phyloP scores from a whole-genome alignment of 2,113 vertebrate genomes.

The Lathamus discolor region DNA sequence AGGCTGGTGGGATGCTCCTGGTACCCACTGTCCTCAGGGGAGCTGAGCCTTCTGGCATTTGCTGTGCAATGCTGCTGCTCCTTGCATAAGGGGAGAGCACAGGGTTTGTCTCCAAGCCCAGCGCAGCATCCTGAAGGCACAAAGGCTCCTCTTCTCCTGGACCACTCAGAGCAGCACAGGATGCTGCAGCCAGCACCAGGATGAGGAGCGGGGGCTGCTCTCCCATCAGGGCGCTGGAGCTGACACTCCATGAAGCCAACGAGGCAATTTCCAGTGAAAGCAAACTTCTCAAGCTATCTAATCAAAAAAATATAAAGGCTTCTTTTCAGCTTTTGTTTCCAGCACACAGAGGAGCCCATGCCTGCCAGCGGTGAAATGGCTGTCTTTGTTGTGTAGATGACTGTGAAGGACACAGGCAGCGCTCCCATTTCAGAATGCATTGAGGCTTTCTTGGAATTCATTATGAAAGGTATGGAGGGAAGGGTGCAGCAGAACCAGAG shows the following conservation, averaged over 20 bases:
- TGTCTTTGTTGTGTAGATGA: conserved; percentile 34
- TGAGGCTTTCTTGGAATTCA: conserved; percentile 54
- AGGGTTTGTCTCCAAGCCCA: background rate
- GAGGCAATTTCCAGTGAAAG: conserved; percentile 39
- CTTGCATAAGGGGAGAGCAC: fast-evolving
- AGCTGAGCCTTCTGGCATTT: fast-evolving
- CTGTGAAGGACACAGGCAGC: conserved; percentile 4
- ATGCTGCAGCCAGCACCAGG: background rate
- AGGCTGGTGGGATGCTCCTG: background rate
- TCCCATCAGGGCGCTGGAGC: background rate
- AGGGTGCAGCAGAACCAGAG: background rate
- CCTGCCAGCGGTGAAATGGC: conserved; percentile 34
- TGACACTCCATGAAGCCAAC: background rate
- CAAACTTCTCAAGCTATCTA: conserved; percentile 52
- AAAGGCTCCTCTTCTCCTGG: fast-evolving
- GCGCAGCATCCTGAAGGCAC: fast-evolving
- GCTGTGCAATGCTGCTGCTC: background rate
- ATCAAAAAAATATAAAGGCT: conserved; percentile 37
- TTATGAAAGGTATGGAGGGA: conserved; percentile 46
- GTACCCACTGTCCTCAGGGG: background rate
- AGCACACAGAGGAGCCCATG: conserved; percentile 9
- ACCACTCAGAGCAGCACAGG: fast-evolving
- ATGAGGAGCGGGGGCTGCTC: background rate
- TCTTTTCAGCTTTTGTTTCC: conserved; percentile 49
- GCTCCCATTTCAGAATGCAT: conserved; percentile 3